Conservation (phyloP, 2,113 vertebrate species). For the Speoplatyrhinus poulsoni region DNA sequence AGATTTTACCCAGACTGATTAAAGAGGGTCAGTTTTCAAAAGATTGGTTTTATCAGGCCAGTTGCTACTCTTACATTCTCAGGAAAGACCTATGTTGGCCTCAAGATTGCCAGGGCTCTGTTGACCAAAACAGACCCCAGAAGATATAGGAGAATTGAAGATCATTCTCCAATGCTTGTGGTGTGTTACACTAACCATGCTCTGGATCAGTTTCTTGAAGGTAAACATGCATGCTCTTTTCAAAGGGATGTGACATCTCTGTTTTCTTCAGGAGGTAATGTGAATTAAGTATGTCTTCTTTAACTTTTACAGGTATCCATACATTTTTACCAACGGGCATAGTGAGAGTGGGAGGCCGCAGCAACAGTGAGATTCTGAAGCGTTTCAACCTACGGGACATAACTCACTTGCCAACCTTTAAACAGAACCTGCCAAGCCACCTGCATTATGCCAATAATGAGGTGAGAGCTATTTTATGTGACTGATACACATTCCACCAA, state of each 20-base stretch:
- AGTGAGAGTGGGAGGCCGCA: slow-evolving; percentile 89
- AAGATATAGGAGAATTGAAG: slow-evolving; percentile 24
- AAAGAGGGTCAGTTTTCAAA: neutral
- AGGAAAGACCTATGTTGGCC: slow-evolving; percentile 93
- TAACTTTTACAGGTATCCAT: slow-evolving; percentile 78
- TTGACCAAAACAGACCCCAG: slow-evolving; percentile 78
- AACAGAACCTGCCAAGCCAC: slow-evolving; percentile 62
- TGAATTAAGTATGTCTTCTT: slow-evolving; percentile 12
- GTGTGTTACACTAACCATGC: slow-evolving; percentile 98
- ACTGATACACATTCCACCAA: neutral
- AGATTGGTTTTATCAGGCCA: neutral
- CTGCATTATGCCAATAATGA: slow-evolving; percentile 68
- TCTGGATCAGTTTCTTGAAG: slow-evolving; percentile 98
- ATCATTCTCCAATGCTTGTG: slow-evolving; percentile 81
- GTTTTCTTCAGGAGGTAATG: neutral
- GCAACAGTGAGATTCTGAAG: slow-evolving; percentile 85
- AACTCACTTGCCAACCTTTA: slow-evolving; percentile 59
- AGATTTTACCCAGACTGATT: neutral
- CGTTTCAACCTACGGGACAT: slow-evolving; percentile 83
- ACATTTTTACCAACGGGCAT: slow-evolving; percentile 79
- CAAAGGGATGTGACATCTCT: too few species aligned
- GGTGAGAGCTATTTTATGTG: slow-evolving; percentile 61
- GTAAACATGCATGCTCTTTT: slow-evolving; percentile 62
- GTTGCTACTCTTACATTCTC: slow-evolving; percentile 42
- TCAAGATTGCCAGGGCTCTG: slow-evolving; percentile 89